These are phyloP conservation scores for Ranitomeya variabilis DNA, from an alignment of 2,113 vertebrate genomes.

Conservation along the genomic window DNA sequence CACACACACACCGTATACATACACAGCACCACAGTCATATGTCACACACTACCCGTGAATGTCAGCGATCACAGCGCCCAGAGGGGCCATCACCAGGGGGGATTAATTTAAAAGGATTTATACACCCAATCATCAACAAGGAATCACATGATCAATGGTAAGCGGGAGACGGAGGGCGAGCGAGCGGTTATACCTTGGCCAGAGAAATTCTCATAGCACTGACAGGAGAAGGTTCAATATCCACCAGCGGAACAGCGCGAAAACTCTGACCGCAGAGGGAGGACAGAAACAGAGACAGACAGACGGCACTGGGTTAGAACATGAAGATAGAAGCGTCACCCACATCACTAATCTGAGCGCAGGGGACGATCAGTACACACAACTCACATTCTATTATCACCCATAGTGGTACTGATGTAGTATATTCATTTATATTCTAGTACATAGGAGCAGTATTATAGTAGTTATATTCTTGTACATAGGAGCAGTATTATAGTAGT, in stretches of 20 bases:
- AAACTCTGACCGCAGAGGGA: slow-evolving; percentile 82
- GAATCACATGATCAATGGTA: neutral
- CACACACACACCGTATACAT: neutral
- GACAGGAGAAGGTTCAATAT: slow-evolving; percentile 96
- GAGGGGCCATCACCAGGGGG: too few relatives aligned
- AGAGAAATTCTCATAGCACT: slow-evolving; percentile 99
- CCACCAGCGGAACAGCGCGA: slow-evolving; percentile 94
- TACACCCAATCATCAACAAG: neutral
- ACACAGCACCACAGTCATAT: neutral
- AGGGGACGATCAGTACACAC: too few relatives aligned
- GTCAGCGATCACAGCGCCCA: too few relatives aligned
- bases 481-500: slow-evolving; percentile 1
- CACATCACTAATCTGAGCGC: neutral
- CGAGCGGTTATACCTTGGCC: slow-evolving; percentile 85
- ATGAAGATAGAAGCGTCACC: slow-evolving; percentile 43
- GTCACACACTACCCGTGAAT: too few relatives aligned
- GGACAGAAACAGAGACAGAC: slow-evolving; percentile 71
- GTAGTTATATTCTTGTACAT: slow-evolving; percentile 3
- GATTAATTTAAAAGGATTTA: neutral
- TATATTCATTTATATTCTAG: neutral
- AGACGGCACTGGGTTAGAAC: slow-evolving; percentile 70
- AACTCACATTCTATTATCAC: too few relatives aligned
- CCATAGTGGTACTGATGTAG: too few relatives aligned
- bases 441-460: slow-evolving; percentile 1
- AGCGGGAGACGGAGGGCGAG: slow-evolving; percentile 46